Evolutionary conservation across 64 coral and sea anemone genomes (phyloP), one percentile per base, ranked within the genome.

Genomic region (Pocillopora damicornis): DNA sequence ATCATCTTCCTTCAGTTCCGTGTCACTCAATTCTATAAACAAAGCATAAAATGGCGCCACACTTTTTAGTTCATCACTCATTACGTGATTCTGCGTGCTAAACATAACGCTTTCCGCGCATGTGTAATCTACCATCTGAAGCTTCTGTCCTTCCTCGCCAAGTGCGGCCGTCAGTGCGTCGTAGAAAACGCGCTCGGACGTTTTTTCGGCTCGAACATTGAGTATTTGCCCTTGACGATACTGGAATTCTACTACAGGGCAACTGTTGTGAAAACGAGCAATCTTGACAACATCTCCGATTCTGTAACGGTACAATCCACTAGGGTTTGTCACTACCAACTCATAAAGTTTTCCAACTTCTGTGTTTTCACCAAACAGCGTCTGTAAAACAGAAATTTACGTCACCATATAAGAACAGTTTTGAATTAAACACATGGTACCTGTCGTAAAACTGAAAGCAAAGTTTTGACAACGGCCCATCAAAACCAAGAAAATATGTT

Each of bases 51-150:
- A 77, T 17, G 87, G 87, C 9, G 75, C 74, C 16, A 11, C 45
- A 23, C 75, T 51, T 36, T 57, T 68, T 5, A 79, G 36, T 20
- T 58, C 60, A 79, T 42, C 35, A 61, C 45, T 60, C 15, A 77
- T 62, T 25, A 42, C 58, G 34, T 57, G 23, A 63, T 45, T 63
- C 56, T 66, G 42, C 11, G 1, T 68, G 37, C 77, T 75, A 23
- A 91, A 25, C 82, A 91, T 91, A 11, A 91, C 15, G 37, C 90
- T 91, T 79, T 91, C 90, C 30, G 90, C 63, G 82, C 90, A 87
- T 73, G 90, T 87, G 82, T 91, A 91, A 25, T 91, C 83, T 15
- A 91, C 90, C 63, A 91, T n/a, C 38, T 60, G 63, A 45, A 60
- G 76, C 51, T 60, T 61, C 57, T 84, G 90, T 68, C 56, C 83